A percentile compares a stretch with the other conserved stretches of the same genome.
Conservation (phyloP, 2,797 vertebrate species). For the Rhinogobio ventralis region DNA sequence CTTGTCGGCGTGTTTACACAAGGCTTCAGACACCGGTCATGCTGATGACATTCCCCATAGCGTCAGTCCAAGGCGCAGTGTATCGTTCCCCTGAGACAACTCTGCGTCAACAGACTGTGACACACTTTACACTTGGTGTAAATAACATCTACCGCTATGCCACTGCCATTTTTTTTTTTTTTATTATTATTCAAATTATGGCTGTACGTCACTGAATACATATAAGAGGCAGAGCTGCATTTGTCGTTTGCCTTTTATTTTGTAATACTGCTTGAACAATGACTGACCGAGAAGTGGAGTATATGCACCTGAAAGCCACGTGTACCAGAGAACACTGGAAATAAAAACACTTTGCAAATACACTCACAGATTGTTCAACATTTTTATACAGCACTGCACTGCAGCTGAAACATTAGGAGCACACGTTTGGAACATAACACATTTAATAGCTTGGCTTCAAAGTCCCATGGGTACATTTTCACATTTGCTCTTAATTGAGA, state of each 20-base stretch:
- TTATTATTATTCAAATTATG: no score
- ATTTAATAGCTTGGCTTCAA: constrained; percentile 77
- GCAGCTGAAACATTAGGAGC: background rate
- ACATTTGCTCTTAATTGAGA: constrained; percentile 84
- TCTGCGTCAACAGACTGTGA: no score
- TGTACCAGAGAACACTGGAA: constrained; percentile 53
- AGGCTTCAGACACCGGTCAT: no score
- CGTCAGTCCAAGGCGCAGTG: background rate
- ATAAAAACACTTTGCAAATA: background rate
- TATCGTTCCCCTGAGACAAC: background rate
- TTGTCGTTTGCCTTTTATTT: background rate
- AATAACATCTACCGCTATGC: no score
- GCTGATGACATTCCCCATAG: no score
- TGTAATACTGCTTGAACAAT: background rate
- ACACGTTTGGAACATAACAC: constrained; percentile 75
- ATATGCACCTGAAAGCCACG: constrained; percentile 13
- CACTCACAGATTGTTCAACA: background rate
- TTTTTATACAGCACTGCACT: background rate
- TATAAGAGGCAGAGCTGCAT: background rate
- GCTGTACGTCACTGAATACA: background rate
- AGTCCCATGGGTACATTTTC: constrained; percentile 81
- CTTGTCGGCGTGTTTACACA: no score
- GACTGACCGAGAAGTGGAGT: background rate
- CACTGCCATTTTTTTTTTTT: no score
- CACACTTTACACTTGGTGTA: no score